Evolutionary conservation across 2,888 invertebrate genomes (phyloP), one percentile per base, ranked within the genome.

Genomic region (Nephrotoma appendiculata): DNA sequence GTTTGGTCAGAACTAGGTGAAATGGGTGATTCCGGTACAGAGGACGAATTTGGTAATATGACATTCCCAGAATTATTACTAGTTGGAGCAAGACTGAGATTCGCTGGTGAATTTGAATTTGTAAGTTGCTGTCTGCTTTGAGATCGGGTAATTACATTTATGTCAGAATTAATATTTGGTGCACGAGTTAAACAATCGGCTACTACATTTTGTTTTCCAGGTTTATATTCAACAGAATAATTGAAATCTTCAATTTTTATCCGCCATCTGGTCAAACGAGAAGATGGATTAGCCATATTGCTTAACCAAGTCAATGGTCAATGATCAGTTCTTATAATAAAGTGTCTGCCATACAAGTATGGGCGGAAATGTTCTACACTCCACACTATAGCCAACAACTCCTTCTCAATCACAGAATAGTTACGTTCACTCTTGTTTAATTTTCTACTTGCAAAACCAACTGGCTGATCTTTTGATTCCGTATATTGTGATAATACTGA

Each of bases 401-500:
- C 83, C 12, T 83, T 83, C 11, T 83, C 83, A 41, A 83, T 41
- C 15, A 41, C 41, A 19, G 83, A 83, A 83, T 31, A 83, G 41
- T 83, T 83, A 9, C 41, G 6, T 31, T 83, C 83, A 41, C 31
- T 41, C 6, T 19, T 41, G 11, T 83, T 83, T 83, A 83, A 19
- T 83, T 41, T 6, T 41, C 83, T 83, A 19, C 83, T 83, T 1
- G 31, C 83, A 83, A 41, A 83, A 41, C 31, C 83, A 83, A 83
- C 41, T 4, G 83, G 83, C 15, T 86, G 87, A 6, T 6, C 86
- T 48, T 48, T 48, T 48, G 48, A 48, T 48, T 48, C 48, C 48
- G 48, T 48, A 15, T 88, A 87, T 42, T 90, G 90, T 1, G 88
- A 88, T 9, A 90, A 44, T 2, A 90, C 88, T 4, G 87, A 88